Base-by-base conservation (phyloP, 2,888 invertebrate genomes). In the Chouioia cunea region DNA sequence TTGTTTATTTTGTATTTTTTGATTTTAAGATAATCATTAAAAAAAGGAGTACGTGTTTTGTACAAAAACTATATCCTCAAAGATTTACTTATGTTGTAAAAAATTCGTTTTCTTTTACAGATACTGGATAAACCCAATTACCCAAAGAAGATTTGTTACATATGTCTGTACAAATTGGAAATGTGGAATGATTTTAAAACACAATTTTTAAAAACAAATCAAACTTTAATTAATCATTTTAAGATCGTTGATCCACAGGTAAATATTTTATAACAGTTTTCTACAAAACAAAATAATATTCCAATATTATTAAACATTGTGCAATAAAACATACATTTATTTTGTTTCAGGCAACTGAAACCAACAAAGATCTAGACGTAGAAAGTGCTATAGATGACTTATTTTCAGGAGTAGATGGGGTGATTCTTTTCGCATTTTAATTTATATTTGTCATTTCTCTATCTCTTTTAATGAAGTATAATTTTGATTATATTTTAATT, bases 171-270 rank as follows among this genome's bases (percentile, higher is more conserved):
- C 70, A 85, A 85, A 64, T 70, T 85, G 65, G 79, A 84, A 47
- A 79, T 81, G 79, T 85, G 84, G 84, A 75, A 67, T 53, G 83
- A 85, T 50, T 85, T 85, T 63, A 85, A 84, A 53, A 73, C 78
- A 56, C 81, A 79, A 68, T 83, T 84, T 65, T 64, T 84, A 20
- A 74, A 79, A 18, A 81, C 82, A 4, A 81, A 84, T 65, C 65
- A 65, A 56, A 64, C 64, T 2, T 14, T 73, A 14, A 2, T 48
- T 16, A 53, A 56, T 8, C 68, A 65, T 36, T 69, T 72, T 20
- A 72, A 69, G 53, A 22, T 65, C 16, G 52, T 43, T 4, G 75
- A 76, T 56, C 66, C 53, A 59, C 10, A 46, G 36, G 76, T 78
- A 63, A 58, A 70, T 68, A 20, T 36, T 27, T 62, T 0, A 27